Evolutionary conservation across 2,888 invertebrate genomes (phyloP).

Genomic region (Euzophera pinguis): DNA sequence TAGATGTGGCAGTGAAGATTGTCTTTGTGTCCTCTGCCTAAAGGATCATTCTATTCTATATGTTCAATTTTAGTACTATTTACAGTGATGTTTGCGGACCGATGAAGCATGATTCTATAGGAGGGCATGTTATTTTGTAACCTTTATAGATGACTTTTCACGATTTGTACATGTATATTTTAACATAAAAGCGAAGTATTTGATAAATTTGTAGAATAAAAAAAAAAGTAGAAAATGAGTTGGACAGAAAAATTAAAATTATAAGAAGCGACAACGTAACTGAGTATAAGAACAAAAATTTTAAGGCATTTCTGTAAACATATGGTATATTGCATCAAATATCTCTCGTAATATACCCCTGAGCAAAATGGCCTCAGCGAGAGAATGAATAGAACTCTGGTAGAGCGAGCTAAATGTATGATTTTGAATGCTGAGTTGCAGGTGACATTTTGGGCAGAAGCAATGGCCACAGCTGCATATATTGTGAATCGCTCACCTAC

Average conservation of each 20-base stretch:
- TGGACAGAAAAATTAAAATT: constrained; percentile 9
- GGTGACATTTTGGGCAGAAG: neutral
- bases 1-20: no score
- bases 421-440: neutral
- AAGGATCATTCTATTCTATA: no score
- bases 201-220: constrained; percentile 17
- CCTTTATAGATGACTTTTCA: neutral
- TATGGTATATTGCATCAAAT: neutral
- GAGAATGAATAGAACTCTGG: neutral
- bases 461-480: neutral
- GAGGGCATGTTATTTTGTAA: constrained; percentile 23
- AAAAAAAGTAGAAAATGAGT: constrained; percentile 15
- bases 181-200: neutral
- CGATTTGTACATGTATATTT: neutral
- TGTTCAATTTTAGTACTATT: no score
- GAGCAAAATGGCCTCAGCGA: neutral
- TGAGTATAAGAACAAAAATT: constrained; percentile 10
- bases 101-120: constrained; percentile 23
- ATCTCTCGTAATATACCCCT: neutral
- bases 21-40: no score
- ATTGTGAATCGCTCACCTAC: constrained; percentile 11
- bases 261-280: constrained; percentile 12
- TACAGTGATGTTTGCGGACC: constrained; percentile 22
- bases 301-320: neutral
- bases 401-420: neutral